These are phyloP conservation scores for Lithophane ornitopus DNA, from an alignment of 2,888 invertebrate genomes.

Conservation along the genomic window DNA sequence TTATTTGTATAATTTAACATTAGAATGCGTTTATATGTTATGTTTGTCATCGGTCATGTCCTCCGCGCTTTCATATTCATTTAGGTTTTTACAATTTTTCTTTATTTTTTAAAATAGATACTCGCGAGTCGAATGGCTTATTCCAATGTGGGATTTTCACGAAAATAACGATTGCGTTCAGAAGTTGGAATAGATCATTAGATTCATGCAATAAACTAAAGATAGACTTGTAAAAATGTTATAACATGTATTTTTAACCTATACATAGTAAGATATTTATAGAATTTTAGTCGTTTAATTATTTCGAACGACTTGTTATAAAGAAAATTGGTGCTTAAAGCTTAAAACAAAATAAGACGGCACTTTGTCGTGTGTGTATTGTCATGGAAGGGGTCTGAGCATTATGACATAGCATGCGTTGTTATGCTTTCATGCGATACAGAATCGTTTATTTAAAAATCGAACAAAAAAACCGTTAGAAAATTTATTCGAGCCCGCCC, in stretches of 20 bases:
- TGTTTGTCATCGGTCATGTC: constrained; percentile 70
- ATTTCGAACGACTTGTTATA: constrained; percentile 91
- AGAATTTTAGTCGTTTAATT: constrained; percentile 91
- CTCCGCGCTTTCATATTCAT: constrained; percentile 77
- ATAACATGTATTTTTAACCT: constrained; percentile 91
- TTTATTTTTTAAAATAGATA: constrained; percentile 75
- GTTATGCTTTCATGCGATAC: constrained; percentile 84
- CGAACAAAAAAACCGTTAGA: constrained; percentile 38
- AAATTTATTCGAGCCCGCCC: constrained; percentile 60
- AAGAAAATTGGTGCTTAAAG: constrained; percentile 91
- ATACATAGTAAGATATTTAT: constrained; percentile 91
- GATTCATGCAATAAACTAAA: constrained; percentile 81
- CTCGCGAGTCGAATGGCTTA: constrained; percentile 76
- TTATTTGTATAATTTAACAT: constrained; percentile 77
- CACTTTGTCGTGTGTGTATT: constrained; percentile 87
- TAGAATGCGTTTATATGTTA: constrained; percentile 77
- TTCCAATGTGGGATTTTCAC: constrained; percentile 64
- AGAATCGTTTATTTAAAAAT: constrained; percentile 72
- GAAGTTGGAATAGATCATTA: constrained; percentile 77
- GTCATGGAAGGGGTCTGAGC: constrained; percentile 86
- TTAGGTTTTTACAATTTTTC: constrained; percentile 78
- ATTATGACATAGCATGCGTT: constrained; percentile 90
- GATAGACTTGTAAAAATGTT: constrained; percentile 91
- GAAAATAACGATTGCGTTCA: constrained; percentile 35
- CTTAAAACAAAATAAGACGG: constrained; percentile 88